A percentile compares a stretch with the other conserved stretches of the same genome.
phyloP scores from a whole-genome alignment of 2,797 vertebrate species.

The Neomorphus geoffroyi region DNA sequence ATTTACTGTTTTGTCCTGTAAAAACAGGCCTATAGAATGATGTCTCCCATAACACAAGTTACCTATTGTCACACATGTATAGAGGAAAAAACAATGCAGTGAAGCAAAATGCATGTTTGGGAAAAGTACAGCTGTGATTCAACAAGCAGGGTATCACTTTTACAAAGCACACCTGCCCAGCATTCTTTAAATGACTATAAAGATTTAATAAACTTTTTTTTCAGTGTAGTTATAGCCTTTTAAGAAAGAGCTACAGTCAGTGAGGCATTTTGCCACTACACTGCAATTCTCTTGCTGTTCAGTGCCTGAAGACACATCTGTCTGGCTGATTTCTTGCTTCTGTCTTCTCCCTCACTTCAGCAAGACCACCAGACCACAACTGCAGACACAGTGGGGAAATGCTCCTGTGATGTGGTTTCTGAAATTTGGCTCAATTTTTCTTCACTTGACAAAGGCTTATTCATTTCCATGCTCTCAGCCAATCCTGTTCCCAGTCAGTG shows the following conservation, averaged over 20 bases:
- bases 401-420: constrained; percentile 33
- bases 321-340: not conserved
- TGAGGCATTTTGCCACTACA: not conserved
- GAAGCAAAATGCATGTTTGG: not conserved
- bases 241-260: not conserved
- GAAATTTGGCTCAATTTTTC: constrained; percentile 16
- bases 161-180: not conserved
- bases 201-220: not conserved
- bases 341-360: constrained; percentile 15
- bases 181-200: not conserved
- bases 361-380: constrained; percentile 20
- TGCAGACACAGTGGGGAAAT: constrained; percentile 4
- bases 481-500: not conserved
- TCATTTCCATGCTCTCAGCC: not conserved
- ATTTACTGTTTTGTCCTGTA: not conserved
- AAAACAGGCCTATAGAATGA: not conserved
- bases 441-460: not conserved
- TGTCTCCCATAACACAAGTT: not conserved
- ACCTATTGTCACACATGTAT: not conserved
- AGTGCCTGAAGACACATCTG: not conserved
- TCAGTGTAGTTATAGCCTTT: not conserved
- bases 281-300: not conserved
- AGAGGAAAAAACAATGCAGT: not conserved
- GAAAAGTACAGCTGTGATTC: not conserved
- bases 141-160: not conserved